Base-by-base conservation (phyloP, 2,888 invertebrate species). In the Gortyna flavago region DNA sequence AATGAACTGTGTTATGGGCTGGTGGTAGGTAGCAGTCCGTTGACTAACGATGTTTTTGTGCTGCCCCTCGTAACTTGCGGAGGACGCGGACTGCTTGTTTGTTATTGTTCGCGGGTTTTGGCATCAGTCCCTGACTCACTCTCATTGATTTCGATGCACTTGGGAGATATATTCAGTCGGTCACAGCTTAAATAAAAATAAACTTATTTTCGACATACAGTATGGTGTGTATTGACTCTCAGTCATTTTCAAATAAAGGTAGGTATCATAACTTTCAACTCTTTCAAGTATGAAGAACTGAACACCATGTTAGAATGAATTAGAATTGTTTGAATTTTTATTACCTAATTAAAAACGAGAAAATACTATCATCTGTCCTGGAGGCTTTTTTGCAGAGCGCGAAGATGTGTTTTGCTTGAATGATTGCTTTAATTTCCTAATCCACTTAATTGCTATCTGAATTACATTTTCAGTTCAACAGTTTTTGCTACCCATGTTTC, bases 1-100 rank as follows among this genome's bases (percentile, higher is more conserved):
- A 96, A 96, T 96, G 96, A 96, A 96, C 96, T 96, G 96, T 92
- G 94, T 96, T 95, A 96, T 95, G 94, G 93, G 90, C 93, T 91
- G 92, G 90, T 93, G 94, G 95, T 95, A 94, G 95, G 95, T 94
- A 94, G 95, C 92, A 91, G 88, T 91, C 86, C 92, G 95, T 94
- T 96, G 95, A 96, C 94, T 96, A 95, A 96, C 95, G 94, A 94
- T 91, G 92, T 92, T 93, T 95, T 96, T 96, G 95, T 96, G 90
- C 90, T 91, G 87, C 83, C 85, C 90, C 87, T 93, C 93, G 91
- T 94, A 93, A 94, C 91, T 93, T 89, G 91, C 91, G 82, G 81
- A 84, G 85, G 86, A 86, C 85, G 86, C 85, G 13, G 25, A 38
- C 75, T 85, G 79, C 79, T 79, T 84, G 79, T 88, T 86, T 87